These are phyloP conservation scores for Lepus oiostolus DNA, from an alignment of 2,797 vertebrate species.

Conservation along the genomic window DNA sequence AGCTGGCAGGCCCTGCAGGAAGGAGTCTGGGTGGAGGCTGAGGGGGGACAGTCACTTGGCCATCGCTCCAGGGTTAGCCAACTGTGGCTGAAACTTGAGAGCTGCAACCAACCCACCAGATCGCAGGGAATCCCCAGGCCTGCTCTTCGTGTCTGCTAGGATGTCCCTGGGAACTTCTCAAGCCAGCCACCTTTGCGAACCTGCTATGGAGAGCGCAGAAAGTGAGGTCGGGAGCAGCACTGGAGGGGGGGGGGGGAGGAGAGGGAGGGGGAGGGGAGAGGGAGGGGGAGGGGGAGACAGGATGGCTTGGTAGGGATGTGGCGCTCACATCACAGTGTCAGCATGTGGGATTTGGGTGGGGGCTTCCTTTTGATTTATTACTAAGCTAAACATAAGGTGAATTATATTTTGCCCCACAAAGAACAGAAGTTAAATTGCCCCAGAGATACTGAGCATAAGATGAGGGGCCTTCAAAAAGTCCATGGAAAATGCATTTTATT, in stretches of 20 bases:
- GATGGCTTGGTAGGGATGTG: not conserved
- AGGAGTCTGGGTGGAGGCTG: not conserved
- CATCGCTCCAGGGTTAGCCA: too few relatives aligned
- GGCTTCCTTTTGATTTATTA: not conserved
- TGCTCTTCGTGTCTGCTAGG: not conserved
- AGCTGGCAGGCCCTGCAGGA: not conserved
- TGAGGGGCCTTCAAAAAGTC: too few relatives aligned
- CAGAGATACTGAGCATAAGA: not conserved
- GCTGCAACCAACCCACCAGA: not conserved
- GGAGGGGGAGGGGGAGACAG: too few relatives aligned
- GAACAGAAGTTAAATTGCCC: not conserved
- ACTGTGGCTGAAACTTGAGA: rapidly evolving
- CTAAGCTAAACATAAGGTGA: not conserved
- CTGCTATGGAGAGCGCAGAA: not conserved
- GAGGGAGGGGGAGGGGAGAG: too few relatives aligned
- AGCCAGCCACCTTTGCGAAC: not conserved
- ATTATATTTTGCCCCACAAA: not conserved
- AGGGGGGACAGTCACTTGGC: rapidly evolving
- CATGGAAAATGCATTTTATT: too few relatives aligned
- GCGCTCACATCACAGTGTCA: too few relatives aligned
- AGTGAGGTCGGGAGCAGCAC: not conserved
- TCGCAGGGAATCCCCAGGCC: not conserved
- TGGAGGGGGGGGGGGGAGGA: not conserved
- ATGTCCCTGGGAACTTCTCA: not conserved
- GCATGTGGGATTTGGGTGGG: rapidly evolving